Evolutionary conservation across 1,140 invertebrate species (phyloP).

Genomic region (Cotesia glomerata): DNA sequence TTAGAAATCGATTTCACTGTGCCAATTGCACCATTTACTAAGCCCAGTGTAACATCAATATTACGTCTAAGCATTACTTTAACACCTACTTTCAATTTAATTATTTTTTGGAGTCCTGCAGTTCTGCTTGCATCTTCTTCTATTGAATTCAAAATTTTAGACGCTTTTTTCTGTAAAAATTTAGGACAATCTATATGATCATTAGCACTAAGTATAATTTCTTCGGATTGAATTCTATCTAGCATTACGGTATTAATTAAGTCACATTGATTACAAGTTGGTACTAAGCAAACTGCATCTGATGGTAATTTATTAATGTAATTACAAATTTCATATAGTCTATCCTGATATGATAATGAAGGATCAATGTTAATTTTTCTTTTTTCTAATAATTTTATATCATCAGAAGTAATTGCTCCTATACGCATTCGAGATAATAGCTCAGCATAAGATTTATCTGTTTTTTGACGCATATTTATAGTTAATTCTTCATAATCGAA

Average conservation of each 20-base stretch:
- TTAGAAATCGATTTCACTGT: too few species aligned
- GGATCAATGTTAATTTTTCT: constrained; percentile 29
- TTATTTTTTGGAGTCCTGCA: background rate
- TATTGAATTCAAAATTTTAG: background rate
- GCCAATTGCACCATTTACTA: too few species aligned
- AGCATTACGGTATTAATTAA: constrained; percentile 21
- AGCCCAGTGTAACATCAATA: constrained; percentile 38
- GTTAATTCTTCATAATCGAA: constrained; percentile 38
- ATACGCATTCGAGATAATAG: constrained; percentile 28
- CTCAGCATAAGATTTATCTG: constrained; percentile 25
- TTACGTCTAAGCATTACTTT: constrained; percentile 16
- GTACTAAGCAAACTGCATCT: constrained; percentile 8
- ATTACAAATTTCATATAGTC: constrained; percentile 30
- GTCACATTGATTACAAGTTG: constrained; percentile 6
- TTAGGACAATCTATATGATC: background rate
- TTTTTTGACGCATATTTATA: constrained; percentile 39
- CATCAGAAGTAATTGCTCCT: constrained; percentile 23
- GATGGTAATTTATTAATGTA: constrained; percentile 20
- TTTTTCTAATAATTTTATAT: constrained; percentile 25
- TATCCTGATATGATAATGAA: background rate
- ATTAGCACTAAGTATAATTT: background rate
- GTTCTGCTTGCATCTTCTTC: background rate
- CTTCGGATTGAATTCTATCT: background rate
- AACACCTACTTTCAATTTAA: too few species aligned
- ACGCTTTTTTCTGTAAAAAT: background rate